Evolutionary conservation across 2,797 vertebrate genomes (phyloP).

Genomic region (Thamnophis elegans): DNA sequence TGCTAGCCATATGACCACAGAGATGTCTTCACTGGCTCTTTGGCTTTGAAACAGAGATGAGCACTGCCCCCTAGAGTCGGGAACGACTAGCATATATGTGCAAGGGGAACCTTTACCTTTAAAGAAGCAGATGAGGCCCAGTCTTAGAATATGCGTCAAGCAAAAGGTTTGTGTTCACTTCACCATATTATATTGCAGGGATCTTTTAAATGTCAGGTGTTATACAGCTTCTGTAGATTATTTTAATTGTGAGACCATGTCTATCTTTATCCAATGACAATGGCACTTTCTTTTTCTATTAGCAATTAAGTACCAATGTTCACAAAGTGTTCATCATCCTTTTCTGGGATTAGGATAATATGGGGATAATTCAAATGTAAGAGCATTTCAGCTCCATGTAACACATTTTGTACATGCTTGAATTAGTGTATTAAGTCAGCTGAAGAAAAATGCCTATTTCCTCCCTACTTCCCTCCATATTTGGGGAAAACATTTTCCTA

Average conservation of each 20-base stretch:
- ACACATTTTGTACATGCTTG: constrained; percentile 8
- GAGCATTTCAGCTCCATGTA: not conserved
- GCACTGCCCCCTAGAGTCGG: too few species aligned
- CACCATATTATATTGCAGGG: not conserved
- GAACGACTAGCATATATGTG: too few species aligned
- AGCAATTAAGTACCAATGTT: not conserved
- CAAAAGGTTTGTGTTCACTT: not conserved
- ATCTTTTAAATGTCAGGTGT: not conserved
- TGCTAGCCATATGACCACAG: too few species aligned
- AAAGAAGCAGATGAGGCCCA: not conserved
- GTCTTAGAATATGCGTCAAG: not conserved
- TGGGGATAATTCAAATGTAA: constrained; percentile 9
- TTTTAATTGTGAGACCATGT: not conserved
- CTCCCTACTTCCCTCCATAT: not conserved
- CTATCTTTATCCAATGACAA: not conserved
- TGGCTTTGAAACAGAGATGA: too few species aligned
- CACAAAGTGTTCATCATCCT: not conserved
- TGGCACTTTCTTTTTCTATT: not conserved
- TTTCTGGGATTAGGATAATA: not conserved
- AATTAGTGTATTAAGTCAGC: not conserved
- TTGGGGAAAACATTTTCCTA: not conserved
- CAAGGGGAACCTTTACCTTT: too few species aligned
- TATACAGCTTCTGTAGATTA: not conserved
- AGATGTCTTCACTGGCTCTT: too few species aligned
- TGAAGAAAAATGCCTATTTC: constrained; percentile 14